Base-by-base conservation (phyloP, 2,797 vertebrate species). In the Scarus forsteni region DNA sequence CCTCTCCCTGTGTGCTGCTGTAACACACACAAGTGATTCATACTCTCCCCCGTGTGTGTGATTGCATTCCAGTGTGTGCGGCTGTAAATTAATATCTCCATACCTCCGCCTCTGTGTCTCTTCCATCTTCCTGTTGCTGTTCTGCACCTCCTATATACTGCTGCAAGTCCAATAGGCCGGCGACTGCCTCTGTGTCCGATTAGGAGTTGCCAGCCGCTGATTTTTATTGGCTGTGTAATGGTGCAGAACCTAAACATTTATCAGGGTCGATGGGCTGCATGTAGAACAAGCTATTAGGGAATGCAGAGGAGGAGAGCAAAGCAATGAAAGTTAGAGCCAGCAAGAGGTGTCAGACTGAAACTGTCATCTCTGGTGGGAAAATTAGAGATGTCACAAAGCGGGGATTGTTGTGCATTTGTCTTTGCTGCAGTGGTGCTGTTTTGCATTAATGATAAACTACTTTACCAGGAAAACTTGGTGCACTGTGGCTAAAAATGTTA, bases 171-270 rank as follows among this genome's bases (percentile, higher is more conserved):
- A 79, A 76, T 88, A 87, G 88, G 88, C 87, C 75, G 40, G 73
- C 38, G 59, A 89, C 81, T 67, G 84, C 84, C 83, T 85, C 83
- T 74, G 82, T 87, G 84, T 91, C 88, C 77, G 89, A 93, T 92
- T 92, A 92, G 85, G 86, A 84, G 81, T 87, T 85, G 89, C 87
- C 86, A 83, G 85, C 76, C 81, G 5, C 77, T 91, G 92, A 92
- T 91, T 94, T 95, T 92, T 94, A 94, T 94, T 92, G 93, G 93
- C 89, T 85, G 91, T 77, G 85, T 89, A 94, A 93, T 91, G 92
- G 91, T 75, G 92, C 88, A 90, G 89, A 92, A 92, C 92, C 82
- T 88, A 92, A 93, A 94, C 92, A 93, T 94, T 93, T 93, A 92
- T 94, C 92, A 93, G 90, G 85, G 87, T 92, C 88, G 88, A 93